Evolutionary conservation across 2,113 vertebrate species (phyloP).

Genomic region (Chaetura pelagica): DNA sequence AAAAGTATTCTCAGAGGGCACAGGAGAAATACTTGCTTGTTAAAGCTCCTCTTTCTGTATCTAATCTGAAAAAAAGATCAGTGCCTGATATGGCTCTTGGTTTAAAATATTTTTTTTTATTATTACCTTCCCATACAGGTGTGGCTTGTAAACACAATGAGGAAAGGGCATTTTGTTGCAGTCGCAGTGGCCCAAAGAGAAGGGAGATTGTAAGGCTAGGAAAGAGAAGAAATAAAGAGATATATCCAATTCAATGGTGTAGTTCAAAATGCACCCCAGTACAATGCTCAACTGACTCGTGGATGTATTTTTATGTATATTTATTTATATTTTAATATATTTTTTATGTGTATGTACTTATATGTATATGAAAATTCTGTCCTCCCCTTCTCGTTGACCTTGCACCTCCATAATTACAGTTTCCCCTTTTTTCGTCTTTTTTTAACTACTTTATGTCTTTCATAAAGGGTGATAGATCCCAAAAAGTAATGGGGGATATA

Average conservation of each 20-base stretch:
- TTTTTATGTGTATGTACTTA: neutral
- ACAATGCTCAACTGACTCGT: neutral
- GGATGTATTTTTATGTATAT: neutral
- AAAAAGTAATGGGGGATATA: neutral
- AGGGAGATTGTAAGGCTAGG: neutral
- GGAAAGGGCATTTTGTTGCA: neutral
- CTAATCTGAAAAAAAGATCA: neutral
- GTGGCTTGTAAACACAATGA: fast-evolving
- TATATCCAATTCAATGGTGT: neutral
- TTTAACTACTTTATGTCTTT: neutral
- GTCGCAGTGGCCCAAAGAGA: neutral
- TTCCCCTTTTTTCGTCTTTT: neutral
- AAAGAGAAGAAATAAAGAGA: neutral
- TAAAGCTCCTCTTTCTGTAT: neutral
- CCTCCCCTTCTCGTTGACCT: neutral
- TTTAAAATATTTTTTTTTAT: neutral
- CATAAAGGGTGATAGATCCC: too few relatives aligned
- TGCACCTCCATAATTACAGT: neutral
- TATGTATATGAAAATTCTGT: neutral
- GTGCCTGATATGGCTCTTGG: neutral
- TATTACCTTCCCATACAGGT: neutral
- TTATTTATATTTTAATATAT: neutral
- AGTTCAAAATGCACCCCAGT: fast-evolving
- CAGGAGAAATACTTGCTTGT: neutral
- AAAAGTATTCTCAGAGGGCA: neutral